These are phyloP conservation scores for Echeneis naucrates DNA, from an alignment of 2,797 vertebrate genomes.

Conservation along the genomic window DNA sequence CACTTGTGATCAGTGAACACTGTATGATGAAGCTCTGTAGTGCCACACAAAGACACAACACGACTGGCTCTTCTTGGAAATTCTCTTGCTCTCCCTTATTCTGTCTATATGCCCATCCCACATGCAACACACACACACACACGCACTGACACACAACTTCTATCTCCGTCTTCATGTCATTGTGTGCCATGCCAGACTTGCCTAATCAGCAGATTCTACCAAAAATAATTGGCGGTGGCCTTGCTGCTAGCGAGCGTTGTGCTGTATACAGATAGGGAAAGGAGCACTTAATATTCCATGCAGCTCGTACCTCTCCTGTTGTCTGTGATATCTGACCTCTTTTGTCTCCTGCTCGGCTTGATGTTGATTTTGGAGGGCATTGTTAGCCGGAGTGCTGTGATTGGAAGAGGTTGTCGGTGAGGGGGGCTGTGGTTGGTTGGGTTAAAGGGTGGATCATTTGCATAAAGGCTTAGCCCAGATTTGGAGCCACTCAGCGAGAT, in stretches of 20 bases:
- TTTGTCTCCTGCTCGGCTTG: conserved; percentile 83
- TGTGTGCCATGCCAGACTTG: conserved; percentile 78
- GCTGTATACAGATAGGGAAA: conserved; percentile 80
- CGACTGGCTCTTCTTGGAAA: conserved; percentile 43
- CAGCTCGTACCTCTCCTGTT: conserved; percentile 80
- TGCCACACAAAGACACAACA: conserved; percentile 49
- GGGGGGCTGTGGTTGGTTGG: conserved; percentile 80
- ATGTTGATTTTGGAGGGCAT: conserved; percentile 87
- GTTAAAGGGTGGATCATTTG: conserved; percentile 80
- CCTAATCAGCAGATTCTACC: conserved; percentile 83
- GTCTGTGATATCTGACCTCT: conserved; percentile 86
- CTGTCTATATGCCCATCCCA: conserved; percentile 17
- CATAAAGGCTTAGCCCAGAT: conserved; percentile 87
- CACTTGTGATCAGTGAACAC: conserved; percentile 52
- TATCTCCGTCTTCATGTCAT: conserved; percentile 72
- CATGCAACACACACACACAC: too few relatives aligned
- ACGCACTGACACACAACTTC: conserved; percentile 1
- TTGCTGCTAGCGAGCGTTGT: conserved; percentile 76
- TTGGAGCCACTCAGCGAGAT: conserved; percentile 85
- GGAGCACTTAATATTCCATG: conserved; percentile 81
- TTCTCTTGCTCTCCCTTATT: conserved; percentile 35
- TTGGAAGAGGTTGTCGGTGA: conserved; percentile 75
- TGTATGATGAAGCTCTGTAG: conserved; percentile 17
- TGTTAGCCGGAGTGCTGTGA: conserved; percentile 80
- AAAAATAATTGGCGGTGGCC: conserved; percentile 84